Conservation (phyloP, 2,888 invertebrate species). For the Hirtodrosophila duncani region DNA sequence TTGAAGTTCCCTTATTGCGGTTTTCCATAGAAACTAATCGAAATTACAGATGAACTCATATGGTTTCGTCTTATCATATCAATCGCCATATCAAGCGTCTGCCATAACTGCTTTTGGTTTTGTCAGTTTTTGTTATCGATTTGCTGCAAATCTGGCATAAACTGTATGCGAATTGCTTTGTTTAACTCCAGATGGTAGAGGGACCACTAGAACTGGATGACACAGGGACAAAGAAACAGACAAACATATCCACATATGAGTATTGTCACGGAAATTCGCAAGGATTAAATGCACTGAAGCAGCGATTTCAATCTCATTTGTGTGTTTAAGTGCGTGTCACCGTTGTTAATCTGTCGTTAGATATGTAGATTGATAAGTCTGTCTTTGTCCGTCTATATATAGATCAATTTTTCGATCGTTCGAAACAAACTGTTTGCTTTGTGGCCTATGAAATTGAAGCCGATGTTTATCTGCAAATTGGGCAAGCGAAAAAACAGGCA, state of each 20-base stretch:
- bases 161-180: slow-evolving; percentile 28
- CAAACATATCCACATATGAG: slow-evolving; percentile 3
- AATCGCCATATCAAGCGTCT: slow-evolving; percentile 43
- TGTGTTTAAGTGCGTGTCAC: slow-evolving; percentile 29
- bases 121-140: slow-evolving; percentile 58
- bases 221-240: no score
- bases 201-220: no score
- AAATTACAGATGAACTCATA: no score
- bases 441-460: slow-evolving; percentile 69
- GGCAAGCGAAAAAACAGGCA: not conserved
- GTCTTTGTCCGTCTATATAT: slow-evolving; percentile 42
- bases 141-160: slow-evolving; percentile 47
- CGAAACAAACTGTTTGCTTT: slow-evolving; percentile 60
- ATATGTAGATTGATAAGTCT: slow-evolving; percentile 47
- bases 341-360: slow-evolving; percentile 32
- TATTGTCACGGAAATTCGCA: slow-evolving; percentile 50
- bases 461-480: slow-evolving; percentile 52
- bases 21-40: slow-evolving; percentile 13
- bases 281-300: slow-evolving; percentile 68
- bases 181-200: slow-evolving; percentile 7
- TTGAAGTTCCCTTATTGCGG: slow-evolving; percentile 21
- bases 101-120: slow-evolving; percentile 63
- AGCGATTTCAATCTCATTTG: slow-evolving; percentile 60
- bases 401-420: slow-evolving; percentile 44
- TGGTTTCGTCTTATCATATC: slow-evolving; percentile 41